phyloP scores from a whole-genome alignment of 1,140 invertebrate species.

The Papilio polyxenes region DNA sequence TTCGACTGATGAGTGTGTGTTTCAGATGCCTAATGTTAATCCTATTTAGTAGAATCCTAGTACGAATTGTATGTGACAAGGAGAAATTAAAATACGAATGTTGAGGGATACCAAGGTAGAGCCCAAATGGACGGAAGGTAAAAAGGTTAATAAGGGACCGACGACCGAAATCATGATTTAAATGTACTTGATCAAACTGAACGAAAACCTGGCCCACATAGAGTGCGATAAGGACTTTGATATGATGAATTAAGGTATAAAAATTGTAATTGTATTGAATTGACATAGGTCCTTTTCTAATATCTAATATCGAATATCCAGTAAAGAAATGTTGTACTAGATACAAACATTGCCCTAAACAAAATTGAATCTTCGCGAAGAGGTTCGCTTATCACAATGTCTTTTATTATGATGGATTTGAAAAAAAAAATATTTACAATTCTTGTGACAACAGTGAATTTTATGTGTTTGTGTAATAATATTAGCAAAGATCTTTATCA shows the following conservation, averaged over 20 bases:
- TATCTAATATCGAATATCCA: no score
- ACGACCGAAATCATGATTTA: no score
- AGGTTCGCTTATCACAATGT: neutral
- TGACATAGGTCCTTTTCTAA: no score
- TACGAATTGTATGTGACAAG: neutral
- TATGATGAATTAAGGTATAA: no score
- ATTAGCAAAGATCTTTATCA: neutral
- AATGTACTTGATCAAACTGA: no score
- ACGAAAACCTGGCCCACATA: no score
- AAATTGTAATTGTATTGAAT: no score
- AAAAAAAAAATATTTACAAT: slow-evolving; percentile 8
- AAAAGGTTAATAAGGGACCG: no score
- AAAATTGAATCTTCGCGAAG: neutral
- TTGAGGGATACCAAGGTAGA: neutral
- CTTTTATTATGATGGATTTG: slow-evolving; percentile 4
- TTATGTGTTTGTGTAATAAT: neutral
- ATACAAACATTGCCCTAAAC: neutral
- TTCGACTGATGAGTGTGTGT: neutral
- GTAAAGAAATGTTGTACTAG: neutral
- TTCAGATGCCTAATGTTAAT: no score
- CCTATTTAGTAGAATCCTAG: no score
- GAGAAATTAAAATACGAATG: neutral
- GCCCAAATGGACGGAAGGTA: no score
- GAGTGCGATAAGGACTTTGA: no score
- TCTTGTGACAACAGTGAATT: neutral